These are phyloP conservation scores for Cryptocheilus praepositus DNA, from an alignment of 2,888 invertebrate genomes.

Conservation along the genomic window DNA sequence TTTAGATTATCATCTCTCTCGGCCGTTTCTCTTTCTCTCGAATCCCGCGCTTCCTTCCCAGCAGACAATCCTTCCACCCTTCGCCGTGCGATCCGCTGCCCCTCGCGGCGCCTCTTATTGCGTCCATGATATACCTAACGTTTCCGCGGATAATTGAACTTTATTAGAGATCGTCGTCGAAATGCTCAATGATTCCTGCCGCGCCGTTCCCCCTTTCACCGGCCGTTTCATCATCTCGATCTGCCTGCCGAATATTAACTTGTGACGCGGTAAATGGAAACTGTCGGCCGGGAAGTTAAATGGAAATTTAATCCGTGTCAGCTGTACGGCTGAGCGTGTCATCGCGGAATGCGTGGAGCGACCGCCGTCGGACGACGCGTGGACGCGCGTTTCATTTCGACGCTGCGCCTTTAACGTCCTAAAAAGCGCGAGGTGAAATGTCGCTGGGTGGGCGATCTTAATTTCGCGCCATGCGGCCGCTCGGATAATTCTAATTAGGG, in stretches of 20 bases:
- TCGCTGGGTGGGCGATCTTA: too few species aligned
- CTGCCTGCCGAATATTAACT: too few species aligned
- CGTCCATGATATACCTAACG: slow-evolving; percentile 32
- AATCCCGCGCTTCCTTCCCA: slow-evolving; percentile 11
- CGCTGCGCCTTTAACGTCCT: too few species aligned
- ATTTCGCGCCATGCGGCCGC: too few species aligned
- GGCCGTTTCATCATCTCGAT: too few species aligned
- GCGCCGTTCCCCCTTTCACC: not conserved
- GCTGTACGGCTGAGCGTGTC: too few species aligned
- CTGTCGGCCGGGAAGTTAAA: too few species aligned
- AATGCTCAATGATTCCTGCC: slow-evolving; percentile 32
- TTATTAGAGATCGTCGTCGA: slow-evolving; percentile 57
- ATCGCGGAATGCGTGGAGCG: not conserved
- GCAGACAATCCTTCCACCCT: slow-evolving; percentile 12
- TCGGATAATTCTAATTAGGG: too few species aligned
- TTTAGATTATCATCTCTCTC: slow-evolving; percentile 70
- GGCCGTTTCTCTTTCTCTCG: slow-evolving; percentile 56
- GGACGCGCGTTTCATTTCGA: not conserved
- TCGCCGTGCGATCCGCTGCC: slow-evolving; percentile 11
- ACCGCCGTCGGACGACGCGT: not conserved
- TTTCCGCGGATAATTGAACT: slow-evolving; percentile 62
- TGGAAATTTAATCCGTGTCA: too few species aligned
- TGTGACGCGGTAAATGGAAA: too few species aligned
- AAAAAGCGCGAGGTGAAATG: too few species aligned
- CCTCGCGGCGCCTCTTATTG: slow-evolving; percentile 9